Percentiles rank a stretch among this genome's conserved stretches.
These are phyloP conservation scores for Hydropotes inermis DNA, from an alignment of 2,113 vertebrate species.

Conservation along the genomic window DNA sequence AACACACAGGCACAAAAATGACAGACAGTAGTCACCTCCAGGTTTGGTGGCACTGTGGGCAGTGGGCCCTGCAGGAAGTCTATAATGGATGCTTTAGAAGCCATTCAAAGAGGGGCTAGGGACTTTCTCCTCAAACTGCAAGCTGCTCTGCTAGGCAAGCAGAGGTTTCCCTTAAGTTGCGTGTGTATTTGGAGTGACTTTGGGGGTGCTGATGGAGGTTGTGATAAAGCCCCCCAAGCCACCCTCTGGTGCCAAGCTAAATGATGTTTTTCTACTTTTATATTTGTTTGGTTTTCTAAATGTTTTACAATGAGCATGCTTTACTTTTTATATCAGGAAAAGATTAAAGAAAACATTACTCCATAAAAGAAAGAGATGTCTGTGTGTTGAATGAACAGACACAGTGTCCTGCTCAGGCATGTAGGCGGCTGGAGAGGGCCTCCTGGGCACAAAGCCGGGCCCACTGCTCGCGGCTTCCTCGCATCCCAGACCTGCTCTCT, in stretches of 20 bases:
- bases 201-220: background rate
- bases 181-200: background rate
- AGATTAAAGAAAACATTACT: conserved; percentile 46
- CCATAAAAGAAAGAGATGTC: conserved; percentile 34
- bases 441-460: background rate
- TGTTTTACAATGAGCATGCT: background rate
- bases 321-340: conserved; percentile 33
- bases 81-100: background rate
- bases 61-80: background rate
- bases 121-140: background rate
- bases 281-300: conserved; percentile 40
- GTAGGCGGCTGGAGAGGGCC: background rate
- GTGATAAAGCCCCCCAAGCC: background rate
- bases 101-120: background rate
- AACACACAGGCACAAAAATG: background rate
- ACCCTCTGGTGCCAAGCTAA: background rate
- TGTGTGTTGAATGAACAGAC: conserved; percentile 47
- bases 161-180: background rate
- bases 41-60: background rate
- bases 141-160: background rate
- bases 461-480: fast-evolving
- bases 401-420: conserved; percentile 12
- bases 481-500: background rate
- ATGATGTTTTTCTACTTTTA: background rate
- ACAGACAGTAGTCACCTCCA: background rate